Base-by-base conservation (phyloP, 64 coral and sea anemone species). In the Dendrophyllia cribrosa region DNA sequence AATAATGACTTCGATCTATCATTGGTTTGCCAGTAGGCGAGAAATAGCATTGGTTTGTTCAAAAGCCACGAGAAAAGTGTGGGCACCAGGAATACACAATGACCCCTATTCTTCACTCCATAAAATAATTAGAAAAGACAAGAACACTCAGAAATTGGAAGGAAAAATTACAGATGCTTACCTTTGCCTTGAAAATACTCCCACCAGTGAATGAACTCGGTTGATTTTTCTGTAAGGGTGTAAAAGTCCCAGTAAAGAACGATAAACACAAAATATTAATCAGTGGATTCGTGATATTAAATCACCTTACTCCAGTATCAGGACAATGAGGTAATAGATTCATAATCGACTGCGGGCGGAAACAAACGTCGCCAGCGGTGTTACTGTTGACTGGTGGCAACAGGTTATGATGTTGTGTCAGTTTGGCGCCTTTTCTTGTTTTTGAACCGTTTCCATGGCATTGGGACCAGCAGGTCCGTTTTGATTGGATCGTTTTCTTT, bases 301-400 rank as follows among this genome's bases (percentile, higher is more conserved):
- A 56, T 77, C 75, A 77, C 51, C 75, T 56, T 24, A 77, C 80
- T 84, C 60, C 43, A 45, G 44, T 65, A 45, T n/a, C 50, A 10
- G 5, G 72, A 84, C 61, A 84, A 68, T 84, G 80, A 84, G 63
- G 80, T 84, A 66, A 84, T 84, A 67, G 9, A 48, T 49, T 50
- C 20, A 50, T 23, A 67, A 21, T 45, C 62, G 62, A 68, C 80
- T 3, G 20, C 62, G 45, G 47, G 14, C 75, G 9, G 4, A 84
- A 84, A 22, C 19, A 84, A 84, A 51, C n/a, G 22, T 11, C 51
- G 9, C 9, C 80, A 84, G 80, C 80, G 80, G 80, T 25, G 4
- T 64, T 19, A 23, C 6, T 34, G 16, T 13, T 0, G 14, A 23
- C 80, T 67, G 80, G 80, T 84, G 80, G 80, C 63, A 51, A 66